These are phyloP conservation scores for Epinotia brunnichana DNA, from an alignment of 2,888 invertebrate species.

Conservation along the genomic window DNA sequence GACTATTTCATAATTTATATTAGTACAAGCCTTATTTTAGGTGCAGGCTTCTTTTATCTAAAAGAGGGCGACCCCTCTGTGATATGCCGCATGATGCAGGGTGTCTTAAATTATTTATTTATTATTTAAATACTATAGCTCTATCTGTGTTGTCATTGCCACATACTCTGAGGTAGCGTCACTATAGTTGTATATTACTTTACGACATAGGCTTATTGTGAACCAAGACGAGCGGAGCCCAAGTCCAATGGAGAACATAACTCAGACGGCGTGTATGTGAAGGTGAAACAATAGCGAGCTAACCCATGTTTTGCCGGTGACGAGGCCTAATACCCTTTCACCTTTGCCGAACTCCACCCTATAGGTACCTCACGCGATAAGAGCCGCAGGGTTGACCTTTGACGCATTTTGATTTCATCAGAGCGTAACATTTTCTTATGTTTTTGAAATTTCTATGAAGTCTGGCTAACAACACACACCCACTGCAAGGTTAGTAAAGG, in stretches of 20 bases:
- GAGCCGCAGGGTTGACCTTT: slow-evolving; percentile 36
- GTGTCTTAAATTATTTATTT: no score
- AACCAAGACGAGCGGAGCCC: no score
- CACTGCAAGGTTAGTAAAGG: slow-evolving; percentile 31
- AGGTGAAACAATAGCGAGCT: background rate
- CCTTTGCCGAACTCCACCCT: background rate
- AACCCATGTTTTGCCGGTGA: slow-evolving; percentile 16
- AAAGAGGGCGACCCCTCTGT: no score
- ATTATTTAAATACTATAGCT: no score
- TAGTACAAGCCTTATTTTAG: no score
- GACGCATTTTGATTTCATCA: slow-evolving; percentile 39
- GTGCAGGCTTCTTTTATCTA: no score
- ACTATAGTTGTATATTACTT: background rate
- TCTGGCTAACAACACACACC: slow-evolving; percentile 15
- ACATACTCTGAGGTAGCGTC: background rate
- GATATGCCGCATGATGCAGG: no score
- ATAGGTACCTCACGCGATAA: slow-evolving; percentile 31
- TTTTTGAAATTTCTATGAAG: slow-evolving; percentile 7
- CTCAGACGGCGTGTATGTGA: background rate
- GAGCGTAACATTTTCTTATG: slow-evolving; percentile 9
- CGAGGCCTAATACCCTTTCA: slow-evolving; percentile 22
- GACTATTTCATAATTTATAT: no score
- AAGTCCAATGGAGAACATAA: no score
- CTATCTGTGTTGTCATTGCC: background rate
- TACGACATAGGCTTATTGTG: no score